Evolutionary conservation across 2,888 invertebrate genomes (phyloP), one percentile per base, ranked within the genome.

Genomic region (Nomada lathburiana): DNA sequence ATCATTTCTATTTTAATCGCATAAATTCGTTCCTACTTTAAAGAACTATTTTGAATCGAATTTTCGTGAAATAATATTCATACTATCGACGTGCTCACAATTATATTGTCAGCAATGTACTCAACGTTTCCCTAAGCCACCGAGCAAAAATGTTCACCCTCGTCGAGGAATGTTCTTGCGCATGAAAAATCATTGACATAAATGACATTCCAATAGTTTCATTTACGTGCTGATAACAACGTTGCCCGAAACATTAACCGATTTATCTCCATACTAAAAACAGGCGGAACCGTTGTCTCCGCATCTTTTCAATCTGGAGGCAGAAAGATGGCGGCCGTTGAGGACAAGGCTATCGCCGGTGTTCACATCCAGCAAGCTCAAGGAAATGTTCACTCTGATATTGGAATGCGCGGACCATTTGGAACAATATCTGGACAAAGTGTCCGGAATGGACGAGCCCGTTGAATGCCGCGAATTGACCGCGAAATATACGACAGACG

Each of bases 341-440:
- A 92, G 95, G 9, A 90, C 92, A 0, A 94, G 94, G 83, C 84
- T 95, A 20, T 94, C 95, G 2, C 93, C 95, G 0, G 94, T 94
- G 2, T 94, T 95, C 44, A 95, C 95, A 1, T 90, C 92, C 16
- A 94, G 94, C 55, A 94, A 95, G 79, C 94, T 94, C 44, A 95
- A 95, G 85, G 91, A 94, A 0, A 94, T 95, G 86, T 95, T 94
- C 79, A 93, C 94, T 0, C 91, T 95, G 4, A 94, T 95, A 10
- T 90, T 92, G 20, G 92, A 94, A 26, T 94, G 95, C 9, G 93
- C 94, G 13, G 85, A 92, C 9, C 92, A 92, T 59, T 89, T 95
- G 82, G 92, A 93, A 1, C 88, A 92, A 0, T 94, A 94, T 84
- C 82, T 95, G 1, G 90, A 93, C 0, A 89, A 92, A 52, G 18